Evolutionary conservation across 1,140 invertebrate species (phyloP).

Genomic region (Scaptomyza hsui): DNA sequence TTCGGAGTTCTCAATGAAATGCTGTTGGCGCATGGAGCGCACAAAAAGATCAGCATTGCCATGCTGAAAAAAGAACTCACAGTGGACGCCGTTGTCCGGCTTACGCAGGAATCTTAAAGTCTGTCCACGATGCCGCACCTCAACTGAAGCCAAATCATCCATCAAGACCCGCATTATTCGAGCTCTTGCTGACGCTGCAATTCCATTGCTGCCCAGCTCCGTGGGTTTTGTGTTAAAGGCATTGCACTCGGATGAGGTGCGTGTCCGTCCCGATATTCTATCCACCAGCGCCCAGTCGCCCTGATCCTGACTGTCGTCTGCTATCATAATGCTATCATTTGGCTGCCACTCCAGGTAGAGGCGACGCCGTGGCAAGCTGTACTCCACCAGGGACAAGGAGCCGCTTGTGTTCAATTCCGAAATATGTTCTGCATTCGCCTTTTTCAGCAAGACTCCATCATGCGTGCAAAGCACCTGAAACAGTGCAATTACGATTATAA

Average conservation of each 20-base stretch:
- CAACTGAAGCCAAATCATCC: slow-evolving; percentile 88
- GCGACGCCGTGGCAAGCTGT: slow-evolving; percentile 76
- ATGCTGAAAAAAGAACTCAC: slow-evolving; percentile 93
- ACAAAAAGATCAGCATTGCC: slow-evolving; percentile 93
- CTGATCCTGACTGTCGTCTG: slow-evolving; percentile 90
- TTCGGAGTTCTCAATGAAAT: slow-evolving; percentile 66
- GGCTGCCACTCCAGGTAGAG: slow-evolving; percentile 92
- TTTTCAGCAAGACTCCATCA: slow-evolving; percentile 87
- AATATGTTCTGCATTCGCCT: slow-evolving; percentile 85
- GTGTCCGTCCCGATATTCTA: slow-evolving; percentile 86
- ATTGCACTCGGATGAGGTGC: slow-evolving; percentile 84
- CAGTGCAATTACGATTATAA: slow-evolving; percentile 6
- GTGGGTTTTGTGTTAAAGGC: slow-evolving; percentile 76
- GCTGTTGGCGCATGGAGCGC: slow-evolving; percentile 85
- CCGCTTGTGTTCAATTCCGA: slow-evolving; percentile 86
- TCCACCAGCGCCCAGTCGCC: slow-evolving; percentile 91
- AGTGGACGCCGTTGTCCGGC: slow-evolving; percentile 88
- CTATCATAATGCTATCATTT: slow-evolving; percentile 89
- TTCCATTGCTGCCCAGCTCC: slow-evolving; percentile 38
- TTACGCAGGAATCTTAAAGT: slow-evolving; percentile 89
- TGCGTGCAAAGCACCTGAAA: slow-evolving; percentile 86
- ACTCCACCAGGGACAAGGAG: slow-evolving; percentile 86
- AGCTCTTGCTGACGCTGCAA: slow-evolving; percentile 69
- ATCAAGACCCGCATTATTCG: slow-evolving; percentile 88
- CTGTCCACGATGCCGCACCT: slow-evolving; percentile 87